Percentiles rank a stretch among this genome's conserved stretches.
These are phyloP conservation scores for Larimichthys polyactis DNA, from an alignment of 2,113 vertebrate genomes.

Conservation along the genomic window DNA sequence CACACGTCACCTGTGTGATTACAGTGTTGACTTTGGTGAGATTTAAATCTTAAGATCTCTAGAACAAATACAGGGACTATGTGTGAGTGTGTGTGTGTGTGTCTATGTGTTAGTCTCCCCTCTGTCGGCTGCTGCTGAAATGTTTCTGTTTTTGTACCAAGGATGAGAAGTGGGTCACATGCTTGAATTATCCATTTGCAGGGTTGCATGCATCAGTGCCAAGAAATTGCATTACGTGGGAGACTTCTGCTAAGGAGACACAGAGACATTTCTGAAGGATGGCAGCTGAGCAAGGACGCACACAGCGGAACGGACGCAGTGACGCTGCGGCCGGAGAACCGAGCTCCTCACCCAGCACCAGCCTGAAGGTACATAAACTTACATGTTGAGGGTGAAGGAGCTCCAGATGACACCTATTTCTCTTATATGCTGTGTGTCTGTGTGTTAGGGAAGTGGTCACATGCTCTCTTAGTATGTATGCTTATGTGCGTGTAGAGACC, in stretches of 20 bases:
- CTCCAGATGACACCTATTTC: slow-evolving; percentile 4
- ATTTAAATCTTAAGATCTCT: slow-evolving; percentile 24
- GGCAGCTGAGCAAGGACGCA: slow-evolving; percentile 57
- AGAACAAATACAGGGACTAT: slow-evolving; percentile 6
- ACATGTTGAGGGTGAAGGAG: not conserved
- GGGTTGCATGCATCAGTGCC: slow-evolving; percentile 78
- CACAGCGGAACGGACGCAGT: slow-evolving; percentile 68
- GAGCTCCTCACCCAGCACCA: slow-evolving; percentile 56
- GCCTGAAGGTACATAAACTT: slow-evolving; percentile 74
- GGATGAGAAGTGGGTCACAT: slow-evolving; percentile 80
- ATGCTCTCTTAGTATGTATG: slow-evolving; percentile 27
- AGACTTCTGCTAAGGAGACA: slow-evolving; percentile 71
- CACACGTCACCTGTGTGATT: not conserved
- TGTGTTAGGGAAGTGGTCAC: slow-evolving; percentile 35
- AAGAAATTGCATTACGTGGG: slow-evolving; percentile 74
- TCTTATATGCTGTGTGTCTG: not conserved
- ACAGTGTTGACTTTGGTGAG: slow-evolving; percentile 5
- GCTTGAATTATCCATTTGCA: slow-evolving; percentile 82
- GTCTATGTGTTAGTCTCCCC: slow-evolving; percentile 29
- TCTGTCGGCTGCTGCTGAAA: slow-evolving; percentile 28
- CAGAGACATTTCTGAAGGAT: slow-evolving; percentile 69
- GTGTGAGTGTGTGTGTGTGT: not conserved
- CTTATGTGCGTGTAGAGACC: slow-evolving; percentile 6
- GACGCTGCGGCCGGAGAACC: slow-evolving; percentile 39
- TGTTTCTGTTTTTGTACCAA: slow-evolving; percentile 51